A percentile compares a stretch with the other conserved stretches of the same genome.
These are phyloP conservation scores for Rhynchonycteris naso DNA, from an alignment of 2,797 vertebrate genomes.

Conservation along the genomic window DNA sequence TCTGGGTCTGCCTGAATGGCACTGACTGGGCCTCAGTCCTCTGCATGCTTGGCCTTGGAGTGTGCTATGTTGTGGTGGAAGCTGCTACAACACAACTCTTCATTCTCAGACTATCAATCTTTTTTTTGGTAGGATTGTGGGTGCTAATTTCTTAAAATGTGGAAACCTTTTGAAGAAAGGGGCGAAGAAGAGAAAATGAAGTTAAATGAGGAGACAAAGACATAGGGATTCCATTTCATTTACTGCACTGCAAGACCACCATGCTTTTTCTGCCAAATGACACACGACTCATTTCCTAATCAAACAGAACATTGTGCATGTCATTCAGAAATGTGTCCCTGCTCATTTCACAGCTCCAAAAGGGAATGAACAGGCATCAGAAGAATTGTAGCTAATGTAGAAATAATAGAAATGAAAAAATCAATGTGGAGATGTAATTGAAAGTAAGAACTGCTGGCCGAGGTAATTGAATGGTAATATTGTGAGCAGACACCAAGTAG, in stretches of 20 bases:
- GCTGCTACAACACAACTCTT: not conserved
- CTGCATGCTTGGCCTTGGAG: not conserved
- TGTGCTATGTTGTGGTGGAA: too few relatives aligned
- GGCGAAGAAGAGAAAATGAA: not conserved
- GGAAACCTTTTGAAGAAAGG: not conserved
- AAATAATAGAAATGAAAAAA: slow-evolving; percentile 80
- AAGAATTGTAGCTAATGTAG: slow-evolving; percentile 73
- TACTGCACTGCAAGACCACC: not conserved
- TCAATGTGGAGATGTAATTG: slow-evolving; percentile 81
- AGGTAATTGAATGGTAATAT: slow-evolving; percentile 69
- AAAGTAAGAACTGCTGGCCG: slow-evolving; percentile 54
- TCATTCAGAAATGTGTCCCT: slow-evolving; percentile 72
- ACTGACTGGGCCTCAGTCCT: not conserved
- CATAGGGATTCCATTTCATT: slow-evolving; percentile 43
- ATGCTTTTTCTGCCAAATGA: not conserved
- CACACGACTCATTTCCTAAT: slow-evolving; percentile 64
- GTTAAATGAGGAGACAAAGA: slow-evolving; percentile 6
- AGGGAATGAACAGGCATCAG: slow-evolving; percentile 79
- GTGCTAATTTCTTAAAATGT: not conserved
- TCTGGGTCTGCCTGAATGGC: not conserved
- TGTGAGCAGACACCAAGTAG: slow-evolving; percentile 36
- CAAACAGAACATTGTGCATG: slow-evolving; percentile 57
- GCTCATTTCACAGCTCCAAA: slow-evolving; percentile 76
- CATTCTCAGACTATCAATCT: not conserved
- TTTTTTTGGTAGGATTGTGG: not conserved